phyloP scores from a whole-genome alignment of 2,888 invertebrate species.

The Agriopis marginaria region DNA sequence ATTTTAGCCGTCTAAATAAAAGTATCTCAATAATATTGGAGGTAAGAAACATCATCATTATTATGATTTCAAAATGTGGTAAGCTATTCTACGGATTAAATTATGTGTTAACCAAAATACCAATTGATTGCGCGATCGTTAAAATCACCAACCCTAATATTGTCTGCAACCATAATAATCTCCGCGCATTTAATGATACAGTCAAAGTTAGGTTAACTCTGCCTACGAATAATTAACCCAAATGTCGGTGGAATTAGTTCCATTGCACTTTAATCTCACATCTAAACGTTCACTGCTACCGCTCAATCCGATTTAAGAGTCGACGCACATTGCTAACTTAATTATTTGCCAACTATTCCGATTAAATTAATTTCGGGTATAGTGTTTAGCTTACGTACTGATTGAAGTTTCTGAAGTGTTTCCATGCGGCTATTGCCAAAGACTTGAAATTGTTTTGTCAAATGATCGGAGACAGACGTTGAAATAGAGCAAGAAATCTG shows the following conservation, averaged over 20 bases:
- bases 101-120: background rate
- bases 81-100: too few relatives aligned
- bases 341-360: slow-evolving; percentile 3
- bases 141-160: slow-evolving; percentile 9
- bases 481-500: background rate
- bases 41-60: background rate
- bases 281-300: slow-evolving; percentile 14
- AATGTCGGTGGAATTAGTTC: slow-evolving; percentile 37
- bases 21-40: too few relatives aligned
- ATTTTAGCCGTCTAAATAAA: too few relatives aligned
- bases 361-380: background rate
- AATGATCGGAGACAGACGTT: background rate
- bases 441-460: background rate
- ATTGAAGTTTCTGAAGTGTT: background rate
- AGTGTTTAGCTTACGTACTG: background rate
- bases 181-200: slow-evolving; percentile 19
- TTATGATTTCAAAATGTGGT: background rate
- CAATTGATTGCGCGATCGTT: background rate
- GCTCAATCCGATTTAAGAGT: slow-evolving; percentile 9
- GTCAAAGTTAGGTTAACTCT: slow-evolving; percentile 34
- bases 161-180: slow-evolving; percentile 22
- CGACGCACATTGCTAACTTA: slow-evolving; percentile 3
- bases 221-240: slow-evolving; percentile 30
- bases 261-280: slow-evolving; percentile 38
- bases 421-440: background rate